Base-by-base conservation (phyloP, 1,140 invertebrate species). In the Trachymyrmex cornetzi region DNA sequence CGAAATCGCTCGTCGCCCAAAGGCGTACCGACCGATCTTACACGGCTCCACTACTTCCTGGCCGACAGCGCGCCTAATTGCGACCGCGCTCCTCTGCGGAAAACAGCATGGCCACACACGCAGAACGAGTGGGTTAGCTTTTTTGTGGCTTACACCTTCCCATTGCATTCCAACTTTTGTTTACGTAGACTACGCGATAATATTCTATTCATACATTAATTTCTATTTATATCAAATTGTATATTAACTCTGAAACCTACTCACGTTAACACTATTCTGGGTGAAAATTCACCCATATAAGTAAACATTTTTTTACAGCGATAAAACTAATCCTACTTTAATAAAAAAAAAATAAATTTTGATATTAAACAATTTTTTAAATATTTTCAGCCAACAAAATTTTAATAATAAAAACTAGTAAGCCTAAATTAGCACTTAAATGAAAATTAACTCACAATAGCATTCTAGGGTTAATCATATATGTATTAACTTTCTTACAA, bases 21-120 rank as follows among this genome's bases (percentile, higher is more conserved):
- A 87, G 89, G 82, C 87, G 80, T 88, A 53, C 84, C 74, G 81
- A 77, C 63, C 86, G 59, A 72, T 80, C 75, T 88, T 67, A 71
- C 89, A 55, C 19, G 30, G 61, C 74, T 89, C 86, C 85, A 85
- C 91, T 85, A 88, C 85, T 93, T 93, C 92, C 92, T 89, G 74
- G 77, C 88, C 67, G 89, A 53, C 88, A 72, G 66, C 89, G 72
- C 85, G 55, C 75, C 88, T 90, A 90, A 90, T 90, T 90, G 89
- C 89, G 38, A 34, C 14, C 77, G 72, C 67, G 55, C 44, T 63
- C 53, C 24, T 55, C 34, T 55, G 55, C 66, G 59, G 74, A 53
- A 79, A 89, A 77, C 63, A n/a, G 38, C 24, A 24, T 1, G 57
- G 34, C 38, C 80, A 75, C 80, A 74, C 67, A 75, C 69, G 80